A percentile compares a stretch with the other conserved stretches of the same genome.
Evolutionary conservation across 2,113 vertebrate genomes (phyloP).

Genomic region (Haliaeetus leucogaster): DNA sequence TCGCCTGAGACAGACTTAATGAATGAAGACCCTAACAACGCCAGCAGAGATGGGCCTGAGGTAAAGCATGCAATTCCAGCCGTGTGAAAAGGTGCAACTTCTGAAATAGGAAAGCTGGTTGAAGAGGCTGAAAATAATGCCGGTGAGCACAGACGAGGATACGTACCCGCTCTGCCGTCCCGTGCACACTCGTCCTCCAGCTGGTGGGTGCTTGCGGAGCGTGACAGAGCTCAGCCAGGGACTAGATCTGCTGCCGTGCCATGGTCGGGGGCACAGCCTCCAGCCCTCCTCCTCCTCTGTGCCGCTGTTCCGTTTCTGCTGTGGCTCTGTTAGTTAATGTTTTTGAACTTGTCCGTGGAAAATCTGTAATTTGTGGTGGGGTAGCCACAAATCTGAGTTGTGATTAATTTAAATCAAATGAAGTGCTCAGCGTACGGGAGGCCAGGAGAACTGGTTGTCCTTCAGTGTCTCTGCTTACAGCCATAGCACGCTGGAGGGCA

Average conservation of each 20-base stretch:
- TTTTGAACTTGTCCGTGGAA: neutral
- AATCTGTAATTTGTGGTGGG: neutral
- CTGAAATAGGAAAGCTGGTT: neutral
- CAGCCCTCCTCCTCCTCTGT: neutral
- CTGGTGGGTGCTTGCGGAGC: neutral
- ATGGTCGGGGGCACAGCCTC: too few species aligned
- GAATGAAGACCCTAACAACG: neutral
- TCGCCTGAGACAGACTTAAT: accelerated
- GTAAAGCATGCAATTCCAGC: accelerated
- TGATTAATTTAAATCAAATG: neutral
- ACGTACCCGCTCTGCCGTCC: neutral
- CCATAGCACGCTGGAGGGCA: neutral
- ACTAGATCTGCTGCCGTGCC: neutral
- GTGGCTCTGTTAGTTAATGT: too few species aligned
- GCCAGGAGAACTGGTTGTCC: neutral
- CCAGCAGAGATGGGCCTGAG: neutral
- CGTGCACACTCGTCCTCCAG: accelerated
- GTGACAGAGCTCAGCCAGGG: accelerated
- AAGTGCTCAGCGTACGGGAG: neutral
- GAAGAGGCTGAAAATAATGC: neutral
- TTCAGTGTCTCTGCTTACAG: neutral
- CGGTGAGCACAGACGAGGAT: too few species aligned
- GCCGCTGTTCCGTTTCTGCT: neutral
- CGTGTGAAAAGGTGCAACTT: accelerated
- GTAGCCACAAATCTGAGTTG: neutral